These are phyloP conservation scores for Nemotelus nigrinus DNA, from an alignment of 2,888 invertebrate species.

Conservation along the genomic window DNA sequence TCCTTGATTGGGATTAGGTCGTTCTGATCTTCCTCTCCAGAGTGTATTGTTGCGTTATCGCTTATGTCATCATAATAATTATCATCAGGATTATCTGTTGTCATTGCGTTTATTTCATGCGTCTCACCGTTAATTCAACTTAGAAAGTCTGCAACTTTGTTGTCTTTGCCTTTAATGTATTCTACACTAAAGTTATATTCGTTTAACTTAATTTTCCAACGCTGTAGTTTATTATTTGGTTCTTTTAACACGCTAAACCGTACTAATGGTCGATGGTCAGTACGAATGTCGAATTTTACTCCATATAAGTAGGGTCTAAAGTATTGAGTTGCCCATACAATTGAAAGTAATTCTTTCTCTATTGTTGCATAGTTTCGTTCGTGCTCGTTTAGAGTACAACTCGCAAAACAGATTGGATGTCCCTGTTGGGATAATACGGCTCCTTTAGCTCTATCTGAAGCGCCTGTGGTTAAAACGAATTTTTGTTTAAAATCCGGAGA, in stretches of 20 bases:
- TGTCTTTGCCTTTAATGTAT: not conserved
- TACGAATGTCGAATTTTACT: not conserved
- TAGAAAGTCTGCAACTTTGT: too few relatives aligned
- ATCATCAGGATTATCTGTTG: too few relatives aligned
- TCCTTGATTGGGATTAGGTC: too few relatives aligned
- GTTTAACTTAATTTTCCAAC: not conserved
- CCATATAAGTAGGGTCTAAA: conserved; percentile 13
- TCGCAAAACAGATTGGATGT: conserved; percentile 14
- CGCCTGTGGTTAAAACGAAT: not conserved
- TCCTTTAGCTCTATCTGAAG: not conserved
- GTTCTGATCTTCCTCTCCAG: too few relatives aligned
- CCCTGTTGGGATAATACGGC: not conserved
- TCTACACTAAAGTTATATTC: not conserved
- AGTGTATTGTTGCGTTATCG: too few relatives aligned
- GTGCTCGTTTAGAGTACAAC: not conserved
- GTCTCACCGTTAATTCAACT: too few relatives aligned
- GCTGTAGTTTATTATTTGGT: not conserved
- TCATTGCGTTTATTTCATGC: too few relatives aligned
- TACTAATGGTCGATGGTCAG: not conserved
- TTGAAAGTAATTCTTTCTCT: conserved; percentile 17
- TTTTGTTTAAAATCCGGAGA: too few relatives aligned
- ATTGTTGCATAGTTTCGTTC: conserved; percentile 19
- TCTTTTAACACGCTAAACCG: not conserved
- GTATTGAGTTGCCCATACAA: conserved; percentile 21
- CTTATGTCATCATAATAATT: too few relatives aligned